These are phyloP conservation scores for Chalcis sispes DNA, from an alignment of 2,888 invertebrate genomes.

Conservation along the genomic window DNA sequence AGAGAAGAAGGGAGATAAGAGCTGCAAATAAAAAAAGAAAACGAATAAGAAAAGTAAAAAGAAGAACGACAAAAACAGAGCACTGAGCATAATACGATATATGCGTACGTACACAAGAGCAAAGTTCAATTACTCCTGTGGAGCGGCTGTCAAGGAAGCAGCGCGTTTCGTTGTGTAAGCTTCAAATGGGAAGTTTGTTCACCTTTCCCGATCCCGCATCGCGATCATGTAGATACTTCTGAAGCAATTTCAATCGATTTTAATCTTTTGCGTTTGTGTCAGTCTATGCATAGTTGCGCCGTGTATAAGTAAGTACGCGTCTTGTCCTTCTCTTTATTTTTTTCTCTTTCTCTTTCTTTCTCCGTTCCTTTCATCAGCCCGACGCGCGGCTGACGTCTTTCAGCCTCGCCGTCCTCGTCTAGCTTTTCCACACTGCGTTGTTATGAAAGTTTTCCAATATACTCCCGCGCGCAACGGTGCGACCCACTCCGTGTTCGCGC, in stretches of 20 bases:
- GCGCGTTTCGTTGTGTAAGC: conserved; percentile 15
- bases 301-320: no score
- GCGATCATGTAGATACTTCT: conserved; percentile 40
- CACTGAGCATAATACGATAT: conserved; percentile 24
- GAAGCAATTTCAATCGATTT: conserved; percentile 38
- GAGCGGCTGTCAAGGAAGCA: conserved; percentile 31
- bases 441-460: neutral
- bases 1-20: no score
- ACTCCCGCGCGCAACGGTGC: conserved; percentile 4
- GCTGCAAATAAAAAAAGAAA: no score
- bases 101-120: conserved; percentile 33
- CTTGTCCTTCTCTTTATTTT: neutral
- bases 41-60: neutral
- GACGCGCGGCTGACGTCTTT: neutral
- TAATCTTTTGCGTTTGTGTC: conserved; percentile 36
- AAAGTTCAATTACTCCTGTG: conserved; percentile 38
- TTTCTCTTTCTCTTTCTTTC: neutral
- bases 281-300: no score
- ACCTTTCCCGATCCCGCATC: conserved; percentile 24
- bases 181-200: conserved; percentile 27
- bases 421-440: neutral
- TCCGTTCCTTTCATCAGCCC: neutral
- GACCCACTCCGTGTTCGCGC: conserved; percentile 31
- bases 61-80: neutral
- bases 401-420: neutral